phyloP scores from a whole-genome alignment of 2,113 vertebrate species.

The Zootoca vivipara region DNA sequence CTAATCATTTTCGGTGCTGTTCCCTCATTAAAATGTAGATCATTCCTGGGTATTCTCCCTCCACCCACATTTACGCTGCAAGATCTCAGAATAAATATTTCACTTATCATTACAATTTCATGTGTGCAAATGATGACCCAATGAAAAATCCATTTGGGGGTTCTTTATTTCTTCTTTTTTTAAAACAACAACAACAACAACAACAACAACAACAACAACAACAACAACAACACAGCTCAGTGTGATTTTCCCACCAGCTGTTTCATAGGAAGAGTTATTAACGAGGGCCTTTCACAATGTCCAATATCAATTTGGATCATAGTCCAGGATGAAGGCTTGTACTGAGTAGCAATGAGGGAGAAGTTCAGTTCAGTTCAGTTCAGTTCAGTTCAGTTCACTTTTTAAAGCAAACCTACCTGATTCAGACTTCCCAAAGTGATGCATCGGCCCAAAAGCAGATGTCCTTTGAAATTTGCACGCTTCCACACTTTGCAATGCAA shows the following conservation, averaged over 20 bases:
- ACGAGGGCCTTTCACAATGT: neutral
- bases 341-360: no score
- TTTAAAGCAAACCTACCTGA: no score
- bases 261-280: neutral
- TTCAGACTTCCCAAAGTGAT: no score
- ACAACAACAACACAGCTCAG: neutral
- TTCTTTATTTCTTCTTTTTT: neutral
- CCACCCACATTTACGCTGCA: neutral
- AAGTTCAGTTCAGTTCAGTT: no score
- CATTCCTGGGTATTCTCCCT: neutral
- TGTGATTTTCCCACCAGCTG: neutral
- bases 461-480: no score
- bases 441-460: no score
- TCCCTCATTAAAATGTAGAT: neutral
- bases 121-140: neutral
- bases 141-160: neutral
- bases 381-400: no score
- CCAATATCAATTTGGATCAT: neutral
- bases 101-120: neutral
- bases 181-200: neutral
- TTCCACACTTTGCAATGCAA: no score
- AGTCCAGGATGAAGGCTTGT: neutral
- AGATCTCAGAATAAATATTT: fast-evolving
- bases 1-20: slow-evolving; percentile 58
- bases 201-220: neutral